Base-by-base conservation (phyloP, 2,113 vertebrate species). In the Cacatua alba region DNA sequence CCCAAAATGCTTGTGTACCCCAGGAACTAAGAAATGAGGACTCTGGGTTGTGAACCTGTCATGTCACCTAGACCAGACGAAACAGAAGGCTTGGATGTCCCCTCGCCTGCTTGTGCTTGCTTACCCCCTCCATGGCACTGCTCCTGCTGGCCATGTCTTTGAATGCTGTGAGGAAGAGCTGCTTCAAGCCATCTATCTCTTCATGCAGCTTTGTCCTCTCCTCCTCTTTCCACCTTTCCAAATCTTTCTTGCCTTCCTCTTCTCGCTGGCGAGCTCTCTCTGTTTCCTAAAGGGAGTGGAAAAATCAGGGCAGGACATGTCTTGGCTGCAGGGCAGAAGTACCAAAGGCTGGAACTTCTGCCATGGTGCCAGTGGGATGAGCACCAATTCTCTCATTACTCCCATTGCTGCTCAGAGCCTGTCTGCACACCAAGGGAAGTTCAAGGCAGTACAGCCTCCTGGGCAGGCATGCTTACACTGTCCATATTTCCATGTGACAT, bases 201-300 rank as follows among this genome's bases (percentile, higher is more conserved):
- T 88, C 69, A 11, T 85, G 88, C 41, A 98, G 94, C 55, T 97
- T 98, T 4, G 2, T 94, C 64, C 72, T 96, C 85, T 98, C 98
- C 74, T 98, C 97, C 44, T 98, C 97, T 57, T 98, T 98, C 98
- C 98, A 98, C 59, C 84, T 96, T 77, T 98, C 98, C 74, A 98
- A 97, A 68, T 94, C 88, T 76, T 83, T 97, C 60, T 89, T 97
- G 67, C 81, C 72, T 33, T 96, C 92, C 29, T 93, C 78, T 75
- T 98, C 97, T 68, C 20, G 93, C 88, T 96, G 97, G 37, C 0
- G 84, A 76, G 81, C 74, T 57, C 95, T 92, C 67, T 98, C 97
- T 31, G 63, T 65, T 96, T 98, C 98, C 98, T 98, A 90, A 94
- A 86, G 28, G 59, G 55, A 70, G 67, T 3, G 33, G 41, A 46